Evolutionary conservation across 2,113 vertebrate species (phyloP).

Genomic region (Eidolon helvum): DNA sequence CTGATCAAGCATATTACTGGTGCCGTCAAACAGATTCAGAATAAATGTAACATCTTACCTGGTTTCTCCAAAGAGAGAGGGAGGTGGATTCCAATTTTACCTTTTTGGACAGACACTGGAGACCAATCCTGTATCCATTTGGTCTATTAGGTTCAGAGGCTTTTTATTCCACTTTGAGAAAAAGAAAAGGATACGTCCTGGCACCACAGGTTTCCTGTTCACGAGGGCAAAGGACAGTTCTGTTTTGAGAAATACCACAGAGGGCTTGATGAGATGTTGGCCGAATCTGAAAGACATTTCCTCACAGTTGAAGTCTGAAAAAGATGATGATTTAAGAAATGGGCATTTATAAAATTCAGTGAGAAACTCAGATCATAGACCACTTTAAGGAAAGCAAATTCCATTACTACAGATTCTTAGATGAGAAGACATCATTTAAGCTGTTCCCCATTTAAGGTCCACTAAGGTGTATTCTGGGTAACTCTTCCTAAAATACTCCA

Average conservation of each 20-base stretch:
- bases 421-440: neutral
- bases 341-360: neutral
- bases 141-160: neutral
- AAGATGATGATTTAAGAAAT: neutral
- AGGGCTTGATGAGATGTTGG: conserved; percentile 90
- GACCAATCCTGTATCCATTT: neutral
- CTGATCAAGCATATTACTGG: conserved; percentile 72
- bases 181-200: conserved; percentile 91
- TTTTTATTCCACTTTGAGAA: neutral
- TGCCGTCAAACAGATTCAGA: conserved; percentile 75
- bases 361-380: neutral
- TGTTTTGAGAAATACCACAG: conserved; percentile 88
- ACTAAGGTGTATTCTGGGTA: neutral
- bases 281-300: conserved; percentile 89
- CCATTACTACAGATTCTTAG: neutral
- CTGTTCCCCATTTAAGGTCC: neutral
- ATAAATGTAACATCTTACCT: conserved; percentile 82
- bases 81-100: neutral
- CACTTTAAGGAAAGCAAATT: neutral
- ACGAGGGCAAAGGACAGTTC: conserved; percentile 92
- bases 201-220: conserved; percentile 91
- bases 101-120: neutral
- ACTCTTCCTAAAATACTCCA: neutral
- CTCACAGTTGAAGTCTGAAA: conserved; percentile 62
- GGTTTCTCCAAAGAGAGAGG: neutral